Evolutionary conservation across 2,888 invertebrate genomes (phyloP).

Genomic region (Sussaba pulchella): DNA sequence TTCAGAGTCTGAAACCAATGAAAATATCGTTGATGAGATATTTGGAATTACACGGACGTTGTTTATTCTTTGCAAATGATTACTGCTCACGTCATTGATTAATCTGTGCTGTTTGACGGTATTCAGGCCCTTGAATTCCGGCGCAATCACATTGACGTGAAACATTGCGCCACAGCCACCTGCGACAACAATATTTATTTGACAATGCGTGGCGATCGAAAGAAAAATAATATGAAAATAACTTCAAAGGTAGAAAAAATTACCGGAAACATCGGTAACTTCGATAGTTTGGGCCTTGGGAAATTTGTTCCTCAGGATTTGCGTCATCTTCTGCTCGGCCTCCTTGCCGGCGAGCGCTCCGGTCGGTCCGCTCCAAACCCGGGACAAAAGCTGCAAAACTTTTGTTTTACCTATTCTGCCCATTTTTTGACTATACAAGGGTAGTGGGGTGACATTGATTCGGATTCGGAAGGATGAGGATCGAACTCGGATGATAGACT

Average conservation of each 20-base stretch:
- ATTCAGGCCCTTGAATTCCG: slow-evolving; percentile 89
- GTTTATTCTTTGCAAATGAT: neutral
- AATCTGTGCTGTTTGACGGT: slow-evolving; percentile 91
- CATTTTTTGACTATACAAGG: slow-evolving; percentile 64
- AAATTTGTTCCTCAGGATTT: slow-evolving; percentile 84
- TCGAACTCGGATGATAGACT: neutral
- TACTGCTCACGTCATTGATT: slow-evolving; percentile 87
- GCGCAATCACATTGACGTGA: slow-evolving; percentile 89
- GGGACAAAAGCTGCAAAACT: slow-evolving; percentile 82
- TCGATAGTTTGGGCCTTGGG: slow-evolving; percentile 88
- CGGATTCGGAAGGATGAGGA: neutral
- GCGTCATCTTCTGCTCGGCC: slow-evolving; percentile 83
- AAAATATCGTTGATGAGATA: slow-evolving; percentile 27
- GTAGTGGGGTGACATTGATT: slow-evolving; percentile 19
- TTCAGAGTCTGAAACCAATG: slow-evolving; percentile 86
- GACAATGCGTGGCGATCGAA: neutral
- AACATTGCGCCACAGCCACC: slow-evolving; percentile 94
- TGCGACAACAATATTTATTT: slow-evolving; percentile 73
- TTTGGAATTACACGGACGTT: neutral
- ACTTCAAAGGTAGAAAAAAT: neutral
- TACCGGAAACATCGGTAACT: slow-evolving; percentile 89
- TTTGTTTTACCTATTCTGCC: slow-evolving; percentile 78
- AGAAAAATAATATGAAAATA: neutral
- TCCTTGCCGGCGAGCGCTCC: slow-evolving; percentile 78
- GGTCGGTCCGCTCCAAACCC: slow-evolving; percentile 82